Conservation (phyloP, 2,797 vertebrate genomes). For the Oreochromis mossambicus region DNA sequence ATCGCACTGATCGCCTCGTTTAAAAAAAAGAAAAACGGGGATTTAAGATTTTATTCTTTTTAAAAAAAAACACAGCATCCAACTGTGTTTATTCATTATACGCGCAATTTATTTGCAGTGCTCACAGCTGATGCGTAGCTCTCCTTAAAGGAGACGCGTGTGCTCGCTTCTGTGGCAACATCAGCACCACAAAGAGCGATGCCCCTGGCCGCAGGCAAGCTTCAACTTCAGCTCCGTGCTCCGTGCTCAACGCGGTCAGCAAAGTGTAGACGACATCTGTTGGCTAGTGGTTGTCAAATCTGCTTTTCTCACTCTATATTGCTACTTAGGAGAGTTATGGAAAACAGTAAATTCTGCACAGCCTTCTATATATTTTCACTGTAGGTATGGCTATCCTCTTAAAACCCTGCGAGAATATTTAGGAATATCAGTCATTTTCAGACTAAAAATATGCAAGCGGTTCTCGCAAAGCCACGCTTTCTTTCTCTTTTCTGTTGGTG, state of each 20-base stretch:
- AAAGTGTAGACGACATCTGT: conserved; percentile 8
- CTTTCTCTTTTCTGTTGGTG: background rate
- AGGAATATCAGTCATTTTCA: background rate
- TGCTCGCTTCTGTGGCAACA: conserved; percentile 34
- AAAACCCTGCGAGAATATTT: background rate
- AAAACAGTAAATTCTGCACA: background rate
- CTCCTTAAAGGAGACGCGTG: conserved; percentile 55
- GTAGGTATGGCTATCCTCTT: background rate
- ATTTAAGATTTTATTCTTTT: background rate
- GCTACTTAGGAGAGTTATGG: background rate
- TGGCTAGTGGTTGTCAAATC: background rate
- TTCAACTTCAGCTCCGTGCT: conserved; percentile 35
- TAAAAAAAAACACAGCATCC: background rate
- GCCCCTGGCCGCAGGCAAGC: conserved; percentile 16
- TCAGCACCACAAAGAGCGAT: conserved; percentile 45
- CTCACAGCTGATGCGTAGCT: conserved; percentile 36
- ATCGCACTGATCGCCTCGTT: background rate
- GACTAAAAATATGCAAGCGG: background rate
- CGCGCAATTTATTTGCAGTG: conserved; percentile 16
- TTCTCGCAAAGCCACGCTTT: background rate
- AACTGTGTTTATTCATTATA: conserved; percentile 1
- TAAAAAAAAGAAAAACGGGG: background rate
- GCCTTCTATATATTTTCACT: background rate
- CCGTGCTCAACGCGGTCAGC: conserved; percentile 12
- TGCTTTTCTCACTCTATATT: background rate